Evolutionary conservation across 2,888 invertebrate species (phyloP).

Genomic region (Ophraella communa): DNA sequence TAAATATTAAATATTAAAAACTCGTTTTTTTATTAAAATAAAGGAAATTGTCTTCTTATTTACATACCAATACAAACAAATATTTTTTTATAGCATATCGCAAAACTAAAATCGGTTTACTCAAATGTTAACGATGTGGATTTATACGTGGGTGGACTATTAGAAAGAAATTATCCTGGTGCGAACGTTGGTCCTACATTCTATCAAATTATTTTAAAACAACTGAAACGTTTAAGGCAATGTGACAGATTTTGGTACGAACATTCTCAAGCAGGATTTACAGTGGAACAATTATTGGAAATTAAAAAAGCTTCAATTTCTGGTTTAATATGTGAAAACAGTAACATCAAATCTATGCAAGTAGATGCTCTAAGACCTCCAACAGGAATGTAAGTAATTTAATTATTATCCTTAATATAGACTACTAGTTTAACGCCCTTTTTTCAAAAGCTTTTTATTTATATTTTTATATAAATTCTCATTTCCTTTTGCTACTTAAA

Average conservation of each 20-base stretch:
- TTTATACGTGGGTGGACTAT: constrained; percentile 80
- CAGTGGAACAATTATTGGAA: constrained; percentile 77
- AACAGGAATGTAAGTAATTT: background rate
- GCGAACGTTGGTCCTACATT: constrained; percentile 84
- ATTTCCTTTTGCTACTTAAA: too few relatives aligned
- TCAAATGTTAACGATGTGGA: constrained; percentile 81
- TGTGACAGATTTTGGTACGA: constrained; percentile 88
- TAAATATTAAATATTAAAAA: too few relatives aligned
- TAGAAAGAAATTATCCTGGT: constrained; percentile 77
- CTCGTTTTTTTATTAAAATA: too few relatives aligned
- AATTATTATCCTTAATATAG: too few relatives aligned
- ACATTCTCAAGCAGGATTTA: constrained; percentile 67
- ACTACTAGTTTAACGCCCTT: too few relatives aligned
- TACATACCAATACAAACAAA: too few relatives aligned
- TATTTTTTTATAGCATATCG: constrained; percentile 65
- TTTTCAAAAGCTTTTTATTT: too few relatives aligned
- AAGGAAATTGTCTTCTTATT: too few relatives aligned
- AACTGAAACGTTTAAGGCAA: constrained; percentile 81
- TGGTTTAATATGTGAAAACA: constrained; percentile 79
- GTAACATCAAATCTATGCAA: constrained; percentile 71
- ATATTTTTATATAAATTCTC: too few relatives aligned
- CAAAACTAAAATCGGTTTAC: constrained; percentile 69
- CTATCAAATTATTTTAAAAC: constrained; percentile 82
- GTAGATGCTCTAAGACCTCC: constrained; percentile 54
- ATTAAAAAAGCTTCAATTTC: constrained; percentile 75